Conservation (phyloP, 2,888 invertebrate genomes). For the Nowickia ferox region DNA sequence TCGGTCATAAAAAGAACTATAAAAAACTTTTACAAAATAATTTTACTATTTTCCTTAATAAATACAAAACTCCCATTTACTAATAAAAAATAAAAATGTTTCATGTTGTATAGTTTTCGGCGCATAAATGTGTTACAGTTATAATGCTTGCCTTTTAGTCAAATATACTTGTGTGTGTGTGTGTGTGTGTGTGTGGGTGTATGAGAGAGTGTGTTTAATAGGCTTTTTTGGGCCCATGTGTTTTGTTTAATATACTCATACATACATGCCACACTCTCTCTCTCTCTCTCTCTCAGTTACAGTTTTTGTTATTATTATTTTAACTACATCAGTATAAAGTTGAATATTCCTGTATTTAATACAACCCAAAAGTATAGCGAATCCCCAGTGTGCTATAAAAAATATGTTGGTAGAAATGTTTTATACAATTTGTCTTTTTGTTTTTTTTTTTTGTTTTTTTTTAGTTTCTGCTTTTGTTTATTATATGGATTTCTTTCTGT, state of each 20-base stretch:
- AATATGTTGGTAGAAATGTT: conserved; percentile 62
- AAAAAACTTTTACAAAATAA: background rate
- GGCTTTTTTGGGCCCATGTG: conserved; percentile 21
- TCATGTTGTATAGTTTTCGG: conserved; percentile 29
- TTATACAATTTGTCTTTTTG: conserved; percentile 15
- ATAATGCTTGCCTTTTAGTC: background rate
- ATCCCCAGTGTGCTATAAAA: conserved; percentile 68
- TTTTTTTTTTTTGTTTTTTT: conserved; percentile 12
- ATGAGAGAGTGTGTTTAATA: background rate
- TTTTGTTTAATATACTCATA: conserved; percentile 12
- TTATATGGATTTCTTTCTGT: conserved; percentile 18
- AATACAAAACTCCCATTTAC: conserved; percentile 10
- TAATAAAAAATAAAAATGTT: background rate
- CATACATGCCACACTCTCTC: background rate
- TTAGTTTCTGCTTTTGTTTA: conserved; percentile 36
- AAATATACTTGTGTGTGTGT: background rate
- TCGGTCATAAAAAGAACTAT: background rate
- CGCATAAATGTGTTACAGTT: conserved; percentile 28
- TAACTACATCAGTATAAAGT: conserved; percentile 14
- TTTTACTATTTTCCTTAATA: background rate
- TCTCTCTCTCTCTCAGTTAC: background rate
- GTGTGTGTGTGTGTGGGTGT: background rate
- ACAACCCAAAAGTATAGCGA: conserved; percentile 24
- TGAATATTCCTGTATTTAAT: conserved; percentile 32
- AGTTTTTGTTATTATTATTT: conserved; percentile 21